These are phyloP conservation scores for Alcedo atthis DNA, from an alignment of 2,797 vertebrate genomes.

Conservation along the genomic window DNA sequence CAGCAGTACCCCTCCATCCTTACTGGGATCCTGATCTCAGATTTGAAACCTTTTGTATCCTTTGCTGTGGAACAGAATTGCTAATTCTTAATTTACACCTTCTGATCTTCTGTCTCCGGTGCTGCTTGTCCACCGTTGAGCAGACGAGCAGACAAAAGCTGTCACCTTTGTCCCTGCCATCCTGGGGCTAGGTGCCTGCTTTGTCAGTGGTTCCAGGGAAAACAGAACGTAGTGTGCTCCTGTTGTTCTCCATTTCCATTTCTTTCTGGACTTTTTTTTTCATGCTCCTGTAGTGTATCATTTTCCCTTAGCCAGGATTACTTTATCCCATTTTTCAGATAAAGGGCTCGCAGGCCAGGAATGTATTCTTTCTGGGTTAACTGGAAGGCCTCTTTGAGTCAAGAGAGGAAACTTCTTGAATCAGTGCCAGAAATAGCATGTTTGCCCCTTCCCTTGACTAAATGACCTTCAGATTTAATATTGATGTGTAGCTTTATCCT, in stretches of 20 bases:
- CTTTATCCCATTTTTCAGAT: background rate
- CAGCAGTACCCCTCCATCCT: background rate
- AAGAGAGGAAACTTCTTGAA: constrained; percentile 12
- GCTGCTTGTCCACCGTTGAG: background rate
- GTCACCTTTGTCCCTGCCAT: background rate
- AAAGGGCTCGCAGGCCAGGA: background rate
- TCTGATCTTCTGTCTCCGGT: background rate
- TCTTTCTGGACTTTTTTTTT: background rate
- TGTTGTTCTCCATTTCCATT: background rate
- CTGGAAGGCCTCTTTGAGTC: background rate
- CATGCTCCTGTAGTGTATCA: fast-evolving
- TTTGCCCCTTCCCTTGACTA: constrained; percentile 24
- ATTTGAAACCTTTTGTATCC: background rate
- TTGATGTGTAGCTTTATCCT: background rate
- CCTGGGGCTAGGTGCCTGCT: fast-evolving
- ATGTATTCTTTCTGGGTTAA: background rate
- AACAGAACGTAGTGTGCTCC: fast-evolving
- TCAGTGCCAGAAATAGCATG: background rate
- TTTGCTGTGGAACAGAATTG: background rate
- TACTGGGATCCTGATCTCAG: background rate
- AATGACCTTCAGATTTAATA: constrained; percentile 36
- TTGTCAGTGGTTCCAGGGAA: background rate
- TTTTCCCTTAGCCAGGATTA: background rate
- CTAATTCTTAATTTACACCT: background rate
- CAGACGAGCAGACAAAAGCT: background rate